These are phyloP conservation scores for Polypterus senegalus DNA, from an alignment of 2,113 vertebrate species.

Conservation along the genomic window DNA sequence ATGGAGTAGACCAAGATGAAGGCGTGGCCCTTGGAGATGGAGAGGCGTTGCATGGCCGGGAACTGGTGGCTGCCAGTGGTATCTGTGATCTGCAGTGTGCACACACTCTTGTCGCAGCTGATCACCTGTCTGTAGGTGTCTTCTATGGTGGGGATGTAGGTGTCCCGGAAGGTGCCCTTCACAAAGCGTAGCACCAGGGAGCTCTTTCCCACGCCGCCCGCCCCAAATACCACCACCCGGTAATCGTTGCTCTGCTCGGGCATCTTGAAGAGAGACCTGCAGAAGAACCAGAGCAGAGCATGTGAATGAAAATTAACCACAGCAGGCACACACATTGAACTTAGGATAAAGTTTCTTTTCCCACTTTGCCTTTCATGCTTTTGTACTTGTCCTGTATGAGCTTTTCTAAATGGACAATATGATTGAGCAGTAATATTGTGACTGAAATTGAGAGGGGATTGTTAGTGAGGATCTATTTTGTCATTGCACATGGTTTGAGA, in stretches of 20 bases:
- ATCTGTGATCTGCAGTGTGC: conserved; percentile 93
- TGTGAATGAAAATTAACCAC: neutral
- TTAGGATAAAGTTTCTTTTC: neutral
- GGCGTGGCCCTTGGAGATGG: conserved; percentile 93
- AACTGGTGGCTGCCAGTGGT: conserved; percentile 94
- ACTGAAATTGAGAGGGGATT: too few species aligned
- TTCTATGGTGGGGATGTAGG: conserved; percentile 93
- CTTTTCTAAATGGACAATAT: neutral
- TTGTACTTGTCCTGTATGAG: neutral
- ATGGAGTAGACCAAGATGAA: conserved; percentile 94
- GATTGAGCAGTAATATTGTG: neutral
- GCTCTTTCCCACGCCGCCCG: conserved; percentile 89
- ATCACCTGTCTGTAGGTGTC: conserved; percentile 95
- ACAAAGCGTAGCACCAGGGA: conserved; percentile 91
- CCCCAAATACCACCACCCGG: conserved; percentile 89
- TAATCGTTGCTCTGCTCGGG: conserved; percentile 94
- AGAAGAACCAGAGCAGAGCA: conserved; percentile 6
- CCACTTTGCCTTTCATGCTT: neutral
- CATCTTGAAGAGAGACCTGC: conserved; percentile 56
- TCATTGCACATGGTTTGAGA: too few species aligned
- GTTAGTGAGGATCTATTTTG: too few species aligned
- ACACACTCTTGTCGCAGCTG: conserved; percentile 94
- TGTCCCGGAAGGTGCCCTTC: conserved; percentile 90
- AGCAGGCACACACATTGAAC: neutral
- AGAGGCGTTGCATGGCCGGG: conserved; percentile 91